Conservation (phyloP, 1,140 invertebrate genomes). For the Heliconius eleuchia region DNA sequence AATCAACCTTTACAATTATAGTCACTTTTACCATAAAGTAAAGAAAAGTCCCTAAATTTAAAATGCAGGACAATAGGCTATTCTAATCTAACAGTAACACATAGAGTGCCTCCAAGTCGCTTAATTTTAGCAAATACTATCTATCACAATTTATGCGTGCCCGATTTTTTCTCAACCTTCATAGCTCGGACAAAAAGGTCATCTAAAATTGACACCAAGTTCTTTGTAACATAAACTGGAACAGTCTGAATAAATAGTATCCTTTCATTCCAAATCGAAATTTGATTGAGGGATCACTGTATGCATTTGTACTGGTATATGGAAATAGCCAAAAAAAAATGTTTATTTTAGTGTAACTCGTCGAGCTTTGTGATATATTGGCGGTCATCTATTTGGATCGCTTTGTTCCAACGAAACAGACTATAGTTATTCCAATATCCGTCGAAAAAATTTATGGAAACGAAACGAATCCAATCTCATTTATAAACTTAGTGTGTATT, state of each 20-base stretch:
- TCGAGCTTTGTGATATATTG: slow-evolving; percentile 33
- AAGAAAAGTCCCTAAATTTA: not conserved
- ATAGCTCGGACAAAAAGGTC: not conserved
- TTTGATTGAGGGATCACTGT: slow-evolving; percentile 41
- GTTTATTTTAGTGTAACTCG: slow-evolving; percentile 45
- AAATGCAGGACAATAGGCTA: not conserved
- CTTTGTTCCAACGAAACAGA: slow-evolving; percentile 17
- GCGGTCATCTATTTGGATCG: slow-evolving; percentile 21
- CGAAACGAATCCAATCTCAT: slow-evolving; percentile 25
- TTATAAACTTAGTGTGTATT: slow-evolving; percentile 3
- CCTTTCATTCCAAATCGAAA: slow-evolving; percentile 38
- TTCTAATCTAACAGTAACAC: no score
- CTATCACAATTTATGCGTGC: slow-evolving; percentile 6
- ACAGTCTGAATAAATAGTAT: slow-evolving; percentile 36
- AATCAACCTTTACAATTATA: no score
- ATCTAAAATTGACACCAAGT: slow-evolving; percentile 1
- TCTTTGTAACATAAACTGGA: not conserved
- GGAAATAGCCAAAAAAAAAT: slow-evolving; percentile 31
- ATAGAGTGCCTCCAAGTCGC: not conserved
- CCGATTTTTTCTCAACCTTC: not conserved
- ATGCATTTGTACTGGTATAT: slow-evolving; percentile 36
- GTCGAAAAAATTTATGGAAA: slow-evolving; percentile 4
- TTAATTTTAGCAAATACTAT: not conserved
- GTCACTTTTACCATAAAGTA: not conserved
- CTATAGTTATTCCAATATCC: slow-evolving; percentile 17